phyloP scores from a whole-genome alignment of 1,140 invertebrate genomes.

The Drosophila athabasca region DNA sequence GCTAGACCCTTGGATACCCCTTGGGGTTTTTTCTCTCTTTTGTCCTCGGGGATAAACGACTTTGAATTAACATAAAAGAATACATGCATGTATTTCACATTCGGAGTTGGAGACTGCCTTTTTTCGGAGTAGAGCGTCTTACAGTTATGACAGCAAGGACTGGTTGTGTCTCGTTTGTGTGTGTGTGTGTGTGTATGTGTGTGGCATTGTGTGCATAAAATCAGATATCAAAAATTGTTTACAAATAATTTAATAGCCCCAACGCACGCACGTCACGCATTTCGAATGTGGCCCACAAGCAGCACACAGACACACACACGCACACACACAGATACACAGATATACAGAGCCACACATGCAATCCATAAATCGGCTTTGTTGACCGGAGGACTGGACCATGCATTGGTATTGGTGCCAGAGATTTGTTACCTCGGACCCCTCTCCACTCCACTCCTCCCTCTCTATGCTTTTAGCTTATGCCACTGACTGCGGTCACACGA shows the following conservation, averaged over 20 bases:
- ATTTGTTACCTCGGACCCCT: conserved; percentile 29
- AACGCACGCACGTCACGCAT: conserved; percentile 69
- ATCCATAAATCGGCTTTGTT: conserved; percentile 62
- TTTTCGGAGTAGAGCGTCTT: conserved; percentile 28
- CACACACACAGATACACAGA: conserved; percentile 5
- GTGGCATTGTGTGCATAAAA: conserved; percentile 68
- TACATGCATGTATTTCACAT: not conserved
- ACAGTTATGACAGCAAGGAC: conserved; percentile 55
- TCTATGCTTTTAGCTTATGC: conserved; percentile 27
- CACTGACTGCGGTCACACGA: conserved; percentile 29
- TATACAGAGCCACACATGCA: conserved; percentile 6
- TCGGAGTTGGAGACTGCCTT: not conserved
- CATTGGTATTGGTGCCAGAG: conserved; percentile 54
- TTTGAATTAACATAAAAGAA: conserved; percentile 62
- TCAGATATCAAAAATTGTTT: conserved; percentile 82
- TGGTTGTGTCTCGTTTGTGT: not conserved
- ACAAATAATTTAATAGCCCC: conserved; percentile 80
- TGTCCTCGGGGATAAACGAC: conserved; percentile 36
- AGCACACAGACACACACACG: conserved; percentile 26
- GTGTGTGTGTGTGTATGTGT: not conserved
- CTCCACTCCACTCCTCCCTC: not conserved
- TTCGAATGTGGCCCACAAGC: conserved; percentile 19
- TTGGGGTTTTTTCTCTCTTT: not conserved
- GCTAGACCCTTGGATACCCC: no score
- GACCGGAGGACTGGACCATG: conserved; percentile 42